Evolutionary conservation across 2,888 invertebrate species (phyloP).

Genomic region (Hydropsyche betteni): DNA sequence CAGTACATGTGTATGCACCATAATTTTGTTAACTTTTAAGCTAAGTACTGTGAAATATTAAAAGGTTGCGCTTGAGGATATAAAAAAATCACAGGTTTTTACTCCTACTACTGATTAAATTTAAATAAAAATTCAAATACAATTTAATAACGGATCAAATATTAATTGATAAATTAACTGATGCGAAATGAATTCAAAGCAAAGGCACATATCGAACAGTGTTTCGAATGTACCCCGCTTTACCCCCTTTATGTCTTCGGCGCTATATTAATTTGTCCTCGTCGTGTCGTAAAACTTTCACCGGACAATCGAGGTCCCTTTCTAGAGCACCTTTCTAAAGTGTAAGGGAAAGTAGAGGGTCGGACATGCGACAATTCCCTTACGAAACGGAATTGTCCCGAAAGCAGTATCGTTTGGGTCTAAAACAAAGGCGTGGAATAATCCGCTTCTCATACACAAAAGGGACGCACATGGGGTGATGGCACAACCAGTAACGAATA

Average conservation of each 20-base stretch:
- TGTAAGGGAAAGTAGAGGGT: slow-evolving; percentile 39
- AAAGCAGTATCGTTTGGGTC: slow-evolving; percentile 41
- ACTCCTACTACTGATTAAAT: too few relatives aligned
- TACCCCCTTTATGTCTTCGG: slow-evolving; percentile 44
- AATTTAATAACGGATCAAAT: too few relatives aligned
- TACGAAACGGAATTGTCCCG: slow-evolving; percentile 36
- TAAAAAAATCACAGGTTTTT: too few relatives aligned
- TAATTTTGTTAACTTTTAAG: too few relatives aligned
- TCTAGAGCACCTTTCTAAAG: slow-evolving; percentile 19
- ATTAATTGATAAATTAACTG: too few relatives aligned
- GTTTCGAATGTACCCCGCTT: slow-evolving; percentile 41
- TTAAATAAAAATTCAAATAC: too few relatives aligned
- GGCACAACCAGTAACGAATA: background rate
- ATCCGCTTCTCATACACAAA: slow-evolving; percentile 49
- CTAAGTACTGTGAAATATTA: too few relatives aligned
- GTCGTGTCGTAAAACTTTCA: slow-evolving; percentile 39
- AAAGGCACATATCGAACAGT: slow-evolving; percentile 47
- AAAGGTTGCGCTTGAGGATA: too few relatives aligned
- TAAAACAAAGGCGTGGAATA: slow-evolving; percentile 51
- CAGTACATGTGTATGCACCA: too few relatives aligned
- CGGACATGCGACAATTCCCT: slow-evolving; percentile 29
- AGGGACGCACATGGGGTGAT: slow-evolving; percentile 44
- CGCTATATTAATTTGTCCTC: slow-evolving; percentile 51
- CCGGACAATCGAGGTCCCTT: slow-evolving; percentile 41
- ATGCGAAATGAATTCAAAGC: slow-evolving; percentile 25